A percentile compares a stretch with the other conserved stretches of the same genome.
These are phyloP conservation scores for Dusona sp. DNA, from an alignment of 2,888 invertebrate genomes.

Conservation along the genomic window DNA sequence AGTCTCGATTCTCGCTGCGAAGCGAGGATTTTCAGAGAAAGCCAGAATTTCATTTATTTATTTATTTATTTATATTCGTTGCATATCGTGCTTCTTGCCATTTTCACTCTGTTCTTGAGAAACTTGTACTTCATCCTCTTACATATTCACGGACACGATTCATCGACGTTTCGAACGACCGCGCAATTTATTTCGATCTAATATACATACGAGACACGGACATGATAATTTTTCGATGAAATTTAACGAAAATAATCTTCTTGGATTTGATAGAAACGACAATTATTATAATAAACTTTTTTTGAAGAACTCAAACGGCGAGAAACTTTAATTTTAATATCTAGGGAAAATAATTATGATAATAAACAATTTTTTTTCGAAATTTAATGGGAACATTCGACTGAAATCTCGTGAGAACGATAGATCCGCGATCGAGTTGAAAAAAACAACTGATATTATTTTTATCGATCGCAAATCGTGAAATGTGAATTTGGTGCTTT, in stretches of 20 bases:
- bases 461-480: not conserved
- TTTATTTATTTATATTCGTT: slow-evolving; percentile 11
- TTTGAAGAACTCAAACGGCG: too few species aligned
- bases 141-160: slow-evolving; percentile 61
- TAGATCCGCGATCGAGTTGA: not conserved
- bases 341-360: not conserved
- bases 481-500: slow-evolving; percentile 15
- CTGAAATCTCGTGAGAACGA: not conserved
- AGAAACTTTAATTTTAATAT: too few species aligned
- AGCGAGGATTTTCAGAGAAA: slow-evolving; percentile 47
- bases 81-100: slow-evolving; percentile 32
- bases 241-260: not conserved
- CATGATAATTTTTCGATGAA: not conserved
- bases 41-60: slow-evolving; percentile 23
- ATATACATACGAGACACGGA: not conserved
- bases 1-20: not conserved
- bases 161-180: slow-evolving; percentile 13
- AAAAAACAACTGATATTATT: not conserved
- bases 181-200: slow-evolving; percentile 1
- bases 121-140: slow-evolving; percentile 37
- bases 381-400: not conserved
- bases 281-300: not conserved
- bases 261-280: not conserved
- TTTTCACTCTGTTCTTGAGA: slow-evolving; percentile 32
- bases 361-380: not conserved